Evolutionary conservation across 30 jellyfish, hydroid and myxozoan genomes (phyloP).

Genomic region (Chironex yamaguchii): DNA sequence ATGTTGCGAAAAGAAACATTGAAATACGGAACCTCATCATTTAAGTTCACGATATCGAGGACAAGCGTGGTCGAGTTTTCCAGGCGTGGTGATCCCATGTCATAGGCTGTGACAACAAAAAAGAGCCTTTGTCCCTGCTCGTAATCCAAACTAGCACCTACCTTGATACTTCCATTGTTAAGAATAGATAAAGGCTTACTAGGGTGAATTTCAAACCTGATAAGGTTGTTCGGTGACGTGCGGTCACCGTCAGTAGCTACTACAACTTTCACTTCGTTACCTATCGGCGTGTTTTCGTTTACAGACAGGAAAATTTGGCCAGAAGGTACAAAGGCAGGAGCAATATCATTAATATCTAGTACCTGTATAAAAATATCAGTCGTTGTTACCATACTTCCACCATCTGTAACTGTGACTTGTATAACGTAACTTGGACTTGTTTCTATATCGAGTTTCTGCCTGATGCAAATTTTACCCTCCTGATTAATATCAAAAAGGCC

Average conservation of each 20-base stretch:
- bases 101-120: slow-evolving; percentile 51
- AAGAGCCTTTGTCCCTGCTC: slow-evolving; percentile 22
- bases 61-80: not conserved
- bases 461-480: slow-evolving; percentile 47
- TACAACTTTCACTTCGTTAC: not conserved
- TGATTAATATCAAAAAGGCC: slow-evolving; percentile 60
- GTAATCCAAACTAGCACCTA: slow-evolving; percentile 43
- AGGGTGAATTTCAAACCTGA: slow-evolving; percentile 26
- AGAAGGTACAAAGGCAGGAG: slow-evolving; percentile 50
- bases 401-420: slow-evolving; percentile 50
- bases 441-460: slow-evolving; percentile 45
- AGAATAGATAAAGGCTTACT: slow-evolving; percentile 21
- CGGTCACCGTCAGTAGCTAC: slow-evolving; percentile 52
- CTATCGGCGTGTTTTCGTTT: slow-evolving; percentile 35
- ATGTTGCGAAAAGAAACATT: not conserved
- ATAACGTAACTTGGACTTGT: slow-evolving; percentile 2
- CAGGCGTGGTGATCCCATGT: slow-evolving; percentile 58
- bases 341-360: slow-evolving; percentile 64
- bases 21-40: slow-evolving; percentile 67
- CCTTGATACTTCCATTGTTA: slow-evolving; percentile 46
- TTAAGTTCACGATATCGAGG: slow-evolving; percentile 9
- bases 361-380: slow-evolving; percentile 31
- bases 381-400: not conserved
- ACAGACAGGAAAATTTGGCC: slow-evolving; percentile 12
- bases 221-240: not conserved